Conservation (phyloP, 2,113 vertebrate species). For the Rallus limicola region DNA sequence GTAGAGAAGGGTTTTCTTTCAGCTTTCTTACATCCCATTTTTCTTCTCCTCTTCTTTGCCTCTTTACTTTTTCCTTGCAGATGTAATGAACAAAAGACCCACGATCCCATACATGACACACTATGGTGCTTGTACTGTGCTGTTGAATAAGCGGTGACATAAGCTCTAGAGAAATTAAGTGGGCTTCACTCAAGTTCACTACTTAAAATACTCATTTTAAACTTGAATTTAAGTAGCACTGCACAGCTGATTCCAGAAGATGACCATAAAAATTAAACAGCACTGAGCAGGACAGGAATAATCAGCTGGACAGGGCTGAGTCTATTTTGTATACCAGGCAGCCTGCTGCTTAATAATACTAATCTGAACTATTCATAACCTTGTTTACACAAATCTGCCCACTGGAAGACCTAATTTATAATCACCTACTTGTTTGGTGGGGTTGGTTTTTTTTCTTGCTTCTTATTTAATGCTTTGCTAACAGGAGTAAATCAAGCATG, state of each 20-base stretch:
- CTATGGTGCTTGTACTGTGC: not conserved
- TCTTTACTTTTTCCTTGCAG: not conserved
- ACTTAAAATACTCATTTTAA: too few relatives aligned
- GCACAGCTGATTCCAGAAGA: not conserved
- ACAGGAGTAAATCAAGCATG: not conserved
- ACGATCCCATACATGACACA: not conserved
- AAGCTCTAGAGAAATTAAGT: not conserved
- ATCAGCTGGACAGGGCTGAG: not conserved
- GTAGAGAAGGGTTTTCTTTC: not conserved
- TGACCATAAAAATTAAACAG: not conserved
- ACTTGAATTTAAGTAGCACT: not conserved
- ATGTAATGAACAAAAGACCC: not conserved
- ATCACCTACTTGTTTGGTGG: not conserved
- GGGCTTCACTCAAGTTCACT: not conserved
- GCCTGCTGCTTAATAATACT: not conserved
- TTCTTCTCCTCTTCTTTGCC: not conserved
- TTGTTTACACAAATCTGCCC: not conserved
- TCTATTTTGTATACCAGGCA: not conserved
- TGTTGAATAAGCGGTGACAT: not conserved
- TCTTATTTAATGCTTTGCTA: too few relatives aligned
- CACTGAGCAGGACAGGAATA: not conserved
- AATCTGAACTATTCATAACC: not conserved
- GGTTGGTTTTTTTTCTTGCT: too few relatives aligned
- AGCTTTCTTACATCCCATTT: not conserved
- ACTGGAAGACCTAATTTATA: not conserved